These are phyloP conservation scores for Xiphorhynchus elegans DNA, from an alignment of 2,113 vertebrate species.

Conservation along the genomic window DNA sequence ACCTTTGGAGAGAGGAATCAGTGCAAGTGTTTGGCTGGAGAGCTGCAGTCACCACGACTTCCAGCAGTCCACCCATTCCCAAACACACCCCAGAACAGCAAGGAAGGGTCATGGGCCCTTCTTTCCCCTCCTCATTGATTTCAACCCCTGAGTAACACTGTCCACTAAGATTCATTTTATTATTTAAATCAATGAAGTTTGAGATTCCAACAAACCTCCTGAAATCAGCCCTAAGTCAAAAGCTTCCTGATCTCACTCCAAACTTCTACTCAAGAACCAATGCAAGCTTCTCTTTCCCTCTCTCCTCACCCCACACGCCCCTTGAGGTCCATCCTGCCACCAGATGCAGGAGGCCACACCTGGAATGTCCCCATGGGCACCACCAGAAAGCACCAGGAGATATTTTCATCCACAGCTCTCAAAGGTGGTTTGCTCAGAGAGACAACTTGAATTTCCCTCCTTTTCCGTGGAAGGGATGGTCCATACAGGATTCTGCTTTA, in stretches of 20 bases:
- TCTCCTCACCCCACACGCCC: rapidly evolving
- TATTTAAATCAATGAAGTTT: neutral
- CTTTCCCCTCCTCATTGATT: neutral
- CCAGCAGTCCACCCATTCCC: neutral
- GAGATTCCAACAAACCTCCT: neutral
- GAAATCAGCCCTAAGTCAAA: neutral
- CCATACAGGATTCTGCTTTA: neutral
- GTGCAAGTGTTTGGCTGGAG: neutral
- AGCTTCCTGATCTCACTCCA: neutral
- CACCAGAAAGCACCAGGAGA: neutral
- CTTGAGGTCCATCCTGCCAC: neutral
- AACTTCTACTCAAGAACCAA: neutral
- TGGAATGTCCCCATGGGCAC: neutral
- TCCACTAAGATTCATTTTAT: neutral
- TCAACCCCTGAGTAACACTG: neutral
- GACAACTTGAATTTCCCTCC: neutral
- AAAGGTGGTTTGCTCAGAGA: neutral
- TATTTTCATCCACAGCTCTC: too few species aligned
- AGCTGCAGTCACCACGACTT: neutral
- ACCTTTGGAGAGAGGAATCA: neutral
- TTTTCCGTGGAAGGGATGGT: neutral
- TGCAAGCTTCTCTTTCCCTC: too few species aligned
- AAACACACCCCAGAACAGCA: too few species aligned
- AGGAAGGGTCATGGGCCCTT: rapidly evolving
- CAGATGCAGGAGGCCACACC: neutral